Percentiles rank a stretch among this genome's conserved stretches.
These are phyloP conservation scores for Zygogramma bicolorata DNA, from an alignment of 2,888 invertebrate species.

Conservation along the genomic window DNA sequence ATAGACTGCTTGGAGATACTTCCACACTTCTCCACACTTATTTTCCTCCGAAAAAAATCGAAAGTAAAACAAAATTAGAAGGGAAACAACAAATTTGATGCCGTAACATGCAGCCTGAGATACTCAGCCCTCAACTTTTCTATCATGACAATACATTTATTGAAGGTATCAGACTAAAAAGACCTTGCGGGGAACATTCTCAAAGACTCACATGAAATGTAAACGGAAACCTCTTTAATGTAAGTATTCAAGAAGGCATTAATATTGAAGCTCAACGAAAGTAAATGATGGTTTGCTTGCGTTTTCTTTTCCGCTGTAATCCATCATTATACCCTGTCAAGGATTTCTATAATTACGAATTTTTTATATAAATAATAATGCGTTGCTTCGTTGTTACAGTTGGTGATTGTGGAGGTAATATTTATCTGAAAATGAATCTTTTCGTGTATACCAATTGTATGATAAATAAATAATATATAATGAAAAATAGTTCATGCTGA, in stretches of 20 bases:
- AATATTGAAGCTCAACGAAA: not conserved
- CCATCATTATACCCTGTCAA: constrained; percentile 5
- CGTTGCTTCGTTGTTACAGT: not conserved
- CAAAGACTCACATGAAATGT: not conserved
- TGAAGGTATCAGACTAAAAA: too few species aligned
- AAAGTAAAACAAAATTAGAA: too few species aligned
- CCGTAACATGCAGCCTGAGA: too few species aligned
- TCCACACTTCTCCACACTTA: too few species aligned
- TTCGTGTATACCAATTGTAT: not conserved
- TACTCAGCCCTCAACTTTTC: too few species aligned
- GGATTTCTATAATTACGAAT: not conserved
- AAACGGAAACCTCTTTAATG: not conserved
- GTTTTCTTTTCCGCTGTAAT: constrained; percentile 16
- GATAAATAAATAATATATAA: not conserved
- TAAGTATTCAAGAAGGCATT: not conserved
- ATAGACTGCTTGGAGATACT: too few species aligned
- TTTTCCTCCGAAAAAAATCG: too few species aligned
- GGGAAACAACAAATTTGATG: too few species aligned
- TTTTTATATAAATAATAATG: not conserved
- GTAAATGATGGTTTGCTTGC: constrained; percentile 13
- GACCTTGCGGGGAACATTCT: not conserved
- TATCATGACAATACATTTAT: too few species aligned
- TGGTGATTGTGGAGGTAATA: not conserved
- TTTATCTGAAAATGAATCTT: not conserved
- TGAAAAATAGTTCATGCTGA: too few species aligned